Evolutionary conservation across 1,140 invertebrate genomes (phyloP), one percentile per base, ranked within the genome.

Genomic region (Drosophila insularis): DNA sequence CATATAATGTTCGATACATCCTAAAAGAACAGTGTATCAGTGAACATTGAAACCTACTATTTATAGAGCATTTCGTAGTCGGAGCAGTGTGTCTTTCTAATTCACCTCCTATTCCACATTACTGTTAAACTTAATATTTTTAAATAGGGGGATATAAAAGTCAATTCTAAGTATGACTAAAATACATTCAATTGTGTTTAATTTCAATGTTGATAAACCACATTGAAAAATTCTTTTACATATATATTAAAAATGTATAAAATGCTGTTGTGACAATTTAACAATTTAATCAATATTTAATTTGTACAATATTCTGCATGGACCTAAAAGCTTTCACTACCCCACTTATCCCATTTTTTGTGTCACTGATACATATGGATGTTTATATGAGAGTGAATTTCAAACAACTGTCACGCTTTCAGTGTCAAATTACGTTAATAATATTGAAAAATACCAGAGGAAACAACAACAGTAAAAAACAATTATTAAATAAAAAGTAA

Each of bases 351-450:
- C 2, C 11, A 11, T 14, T 14, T 37, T 4, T 37, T n/a, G 6
- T 35, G 10, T 11, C 2, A 27, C 6, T 19, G 32, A 35, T 35
- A 32, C 32, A 32, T 10, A 32, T 5, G 3, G 0, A 32, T 5
- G 3, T 37, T 3, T 31, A 40, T 43, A 17, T 32, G 35, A 37
- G 43, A 55, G 37, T 19, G n/a, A 62, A 64, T 59, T 67, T 19
- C 58, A 77, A 76, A 77, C 64, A 82, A 71, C 76, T 82, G 80
- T 82, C 80, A 84, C 68, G 63, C 58, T 60, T 79, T 71, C 50
- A 70, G 75, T 84, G 80, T 79, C 80, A 84, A 84, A 82, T 82
- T 82, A 82, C 72, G 67, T 76, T 80, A 84, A 80, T 84, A 76
- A 80, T 65, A 72, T 66, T 32, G 50, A 59, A 73, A 68, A 71